These are phyloP conservation scores for Ceratothoa steindachneri DNA, from an alignment of 2,888 invertebrate genomes.

Conservation along the genomic window DNA sequence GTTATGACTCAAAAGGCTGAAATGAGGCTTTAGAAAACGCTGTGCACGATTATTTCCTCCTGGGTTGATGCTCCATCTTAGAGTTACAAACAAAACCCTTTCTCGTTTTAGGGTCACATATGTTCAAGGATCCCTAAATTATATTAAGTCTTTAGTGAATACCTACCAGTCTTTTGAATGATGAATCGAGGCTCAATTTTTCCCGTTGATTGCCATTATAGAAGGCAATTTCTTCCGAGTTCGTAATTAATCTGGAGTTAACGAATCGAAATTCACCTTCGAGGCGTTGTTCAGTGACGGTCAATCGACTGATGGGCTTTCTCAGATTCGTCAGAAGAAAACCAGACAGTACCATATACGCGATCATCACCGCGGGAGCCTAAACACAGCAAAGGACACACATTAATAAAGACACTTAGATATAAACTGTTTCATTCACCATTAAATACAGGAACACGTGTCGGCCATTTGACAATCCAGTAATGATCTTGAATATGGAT, in stretches of 20 bases:
- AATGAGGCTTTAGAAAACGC: too few species aligned
- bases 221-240: conserved; percentile 85
- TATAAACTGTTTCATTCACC: background rate
- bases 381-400: too few species aligned
- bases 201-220: conserved; percentile 68
- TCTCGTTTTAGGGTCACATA: too few species aligned
- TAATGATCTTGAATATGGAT: too few species aligned
- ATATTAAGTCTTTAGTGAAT: too few species aligned
- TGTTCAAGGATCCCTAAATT: too few species aligned
- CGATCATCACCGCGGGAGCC: conserved; percentile 84
- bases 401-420: conserved; percentile 16
- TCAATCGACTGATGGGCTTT: conserved; percentile 81
- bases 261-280: conserved; percentile 92
- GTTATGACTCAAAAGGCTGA: too few species aligned
- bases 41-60: too few species aligned
- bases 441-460: conserved; percentile 50
- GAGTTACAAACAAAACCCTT: too few species aligned
- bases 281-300: conserved; percentile 90
- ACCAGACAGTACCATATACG: conserved; percentile 82
- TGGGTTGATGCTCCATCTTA: too few species aligned
- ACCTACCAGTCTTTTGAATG: conserved; percentile 80
- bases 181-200: conserved; percentile 76
- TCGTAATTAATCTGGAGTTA: conserved; percentile 91
- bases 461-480: background rate
- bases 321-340: conserved; percentile 78